Evolutionary conservation across 2,797 vertebrate genomes (phyloP), one percentile per base, ranked within the genome.

Genomic region (Phoeniculus purpureus): DNA sequence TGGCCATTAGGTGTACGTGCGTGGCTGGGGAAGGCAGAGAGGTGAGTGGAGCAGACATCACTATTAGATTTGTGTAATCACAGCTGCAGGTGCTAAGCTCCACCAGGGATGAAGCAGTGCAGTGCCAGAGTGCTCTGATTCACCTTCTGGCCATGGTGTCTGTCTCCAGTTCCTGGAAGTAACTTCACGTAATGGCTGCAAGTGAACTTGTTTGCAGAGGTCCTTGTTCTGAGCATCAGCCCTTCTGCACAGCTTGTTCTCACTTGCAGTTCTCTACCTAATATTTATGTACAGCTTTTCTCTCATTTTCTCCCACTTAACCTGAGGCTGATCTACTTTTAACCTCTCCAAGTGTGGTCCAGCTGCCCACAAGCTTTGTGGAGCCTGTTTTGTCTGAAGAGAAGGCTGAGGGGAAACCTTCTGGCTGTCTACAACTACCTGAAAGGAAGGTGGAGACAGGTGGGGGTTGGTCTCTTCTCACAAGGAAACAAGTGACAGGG

Each of bases 1-100:
- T 92, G 91, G 94, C 92, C 95, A 84, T 90, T 58, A 93, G 96
- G 94, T 93, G 93, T 64, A n/a, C 3, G 64, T 94, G 74, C 7
- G 1, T 47, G 88, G 43, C 95, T 66, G 82, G 96, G 95, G 78
- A 81, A 95, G 92, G 95, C 89, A 71, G 29, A 90, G 22, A 94
- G 96, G 93, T 93, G 65, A 79, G 87, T 22, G 64, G 58, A 87
- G 82, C 85, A 76, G 79, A 32, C 76, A 76, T 66, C 56, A 20
- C 43, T 61, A 45, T 60, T 86, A 86, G 81, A 55, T 94, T 75
- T 43, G 34, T 82, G 60, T 72, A 52, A 60, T 66, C 7, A 6
- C 10, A 10, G 3, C 68, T 40, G 65, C 51, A n/a, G 93, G 80
- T 72, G 61, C 56, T 15, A 6, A 61, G 67, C 80, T 88, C 4